Base-by-base conservation (phyloP, 2,888 invertebrate genomes). In the Labia minor region DNA sequence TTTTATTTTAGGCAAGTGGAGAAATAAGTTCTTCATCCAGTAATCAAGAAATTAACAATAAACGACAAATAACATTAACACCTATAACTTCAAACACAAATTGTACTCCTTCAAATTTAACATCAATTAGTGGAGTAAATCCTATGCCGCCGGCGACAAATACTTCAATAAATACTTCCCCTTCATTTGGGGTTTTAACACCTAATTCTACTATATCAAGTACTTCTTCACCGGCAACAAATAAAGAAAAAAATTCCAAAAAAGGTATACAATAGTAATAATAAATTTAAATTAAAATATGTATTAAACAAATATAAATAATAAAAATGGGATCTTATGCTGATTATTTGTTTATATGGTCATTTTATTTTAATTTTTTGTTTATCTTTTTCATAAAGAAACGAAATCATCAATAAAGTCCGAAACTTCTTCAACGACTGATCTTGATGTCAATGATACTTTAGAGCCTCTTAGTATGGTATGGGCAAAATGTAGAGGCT, bases 401-500 rank as follows among this genome's bases (percentile, higher is more conserved):
- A 6, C 26, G 4, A 26, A 26, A 26, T 26, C 26, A 26, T 26
- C 26, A 26, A 8, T 26, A 3, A 26, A 26, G 26, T 26, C 26
- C 3, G 26, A 26, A 8, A 26, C 26, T 26, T 26, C 26, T 26
- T 49, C 49, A 4, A 2, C 49, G n/a, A 3, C 49, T 3, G 49
- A 49, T 3, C 2, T 10, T 14, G 16, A n/a, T 11, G 49, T 8
- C 14, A 77, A 72, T 75, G 76, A 4, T 76, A 77, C 85, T 33
- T 77, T 95, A 68, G 89, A 91, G 73, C 92, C 95, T 1, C 79
- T 96, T 69, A 93, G 95, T 77, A 83, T 96, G 63, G 96, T 97
- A 1, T 97, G 96, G 97, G 96, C 96, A 18, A 96, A 97, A 77
- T 95, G 95, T 81, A 86, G 91, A 72, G 93, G 95, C 19, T 95